A percentile compares a stretch with the other conserved stretches of the same genome.
Conservation (phyloP, 35 echinoderm and acorn worm species). For the Amphiura filiformis region DNA sequence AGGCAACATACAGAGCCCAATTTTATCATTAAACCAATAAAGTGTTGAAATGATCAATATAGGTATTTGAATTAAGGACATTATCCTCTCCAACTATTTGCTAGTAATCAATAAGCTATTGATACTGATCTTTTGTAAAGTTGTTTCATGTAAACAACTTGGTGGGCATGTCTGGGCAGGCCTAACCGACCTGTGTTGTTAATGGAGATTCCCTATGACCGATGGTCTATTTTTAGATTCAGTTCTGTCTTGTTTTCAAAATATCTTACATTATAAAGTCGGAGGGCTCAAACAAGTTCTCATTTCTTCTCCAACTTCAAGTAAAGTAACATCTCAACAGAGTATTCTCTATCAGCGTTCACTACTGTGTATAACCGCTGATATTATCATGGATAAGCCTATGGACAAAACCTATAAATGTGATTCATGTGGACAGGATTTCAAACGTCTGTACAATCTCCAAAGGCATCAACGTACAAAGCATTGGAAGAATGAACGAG, state of each 20-base stretch:
- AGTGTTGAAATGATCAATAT: neutral
- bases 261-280: neutral
- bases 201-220: too few species aligned
- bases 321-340: neutral
- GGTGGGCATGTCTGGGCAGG: too few species aligned
- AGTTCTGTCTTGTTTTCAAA: slow-evolving; percentile 8
- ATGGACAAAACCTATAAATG: neutral
- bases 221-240: neutral
- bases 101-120: neutral
- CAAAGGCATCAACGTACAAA: slow-evolving; percentile 1
- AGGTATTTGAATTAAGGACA: neutral
- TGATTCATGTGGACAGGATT: neutral
- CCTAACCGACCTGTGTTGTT: too few species aligned
- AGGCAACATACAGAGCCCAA: neutral
- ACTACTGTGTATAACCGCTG: neutral
- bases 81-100: neutral
- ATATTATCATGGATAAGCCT: neutral
- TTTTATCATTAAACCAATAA: neutral
- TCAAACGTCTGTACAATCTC: slow-evolving; percentile 8
- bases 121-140: neutral
- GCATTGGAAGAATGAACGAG: slow-evolving; percentile 7
- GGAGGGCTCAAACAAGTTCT: neutral
- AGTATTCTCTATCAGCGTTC: neutral
- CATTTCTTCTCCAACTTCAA: neutral
- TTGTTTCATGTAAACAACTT: too few species aligned